Evolutionary conservation across 2,113 vertebrate species (phyloP).

Genomic region (Orycteropus afer): DNA sequence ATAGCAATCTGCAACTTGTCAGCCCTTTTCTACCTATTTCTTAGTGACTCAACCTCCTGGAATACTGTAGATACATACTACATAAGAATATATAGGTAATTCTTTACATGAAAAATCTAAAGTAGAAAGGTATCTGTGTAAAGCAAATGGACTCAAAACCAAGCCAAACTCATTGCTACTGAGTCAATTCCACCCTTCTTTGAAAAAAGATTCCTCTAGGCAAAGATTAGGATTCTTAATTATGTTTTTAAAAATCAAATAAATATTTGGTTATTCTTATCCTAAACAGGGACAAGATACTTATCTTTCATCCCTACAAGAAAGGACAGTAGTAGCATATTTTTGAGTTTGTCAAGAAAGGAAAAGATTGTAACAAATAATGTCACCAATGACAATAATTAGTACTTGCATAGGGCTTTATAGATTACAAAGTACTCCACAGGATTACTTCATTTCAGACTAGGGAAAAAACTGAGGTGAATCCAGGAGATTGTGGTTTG

Average conservation of each 20-base stretch:
- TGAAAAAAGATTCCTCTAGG: neutral
- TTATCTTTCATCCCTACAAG: neutral
- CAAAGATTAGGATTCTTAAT: neutral
- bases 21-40: neutral
- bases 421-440: neutral
- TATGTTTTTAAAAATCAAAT: slow-evolving; percentile 21
- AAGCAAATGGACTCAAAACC: neutral
- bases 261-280: neutral
- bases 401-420: neutral
- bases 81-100: neutral
- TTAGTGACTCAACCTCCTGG: neutral
- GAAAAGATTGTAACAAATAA: neutral
- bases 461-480: neutral
- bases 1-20: neutral
- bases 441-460: neutral
- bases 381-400: neutral
- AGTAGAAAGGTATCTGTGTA: neutral
- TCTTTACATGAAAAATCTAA: neutral
- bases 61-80: neutral
- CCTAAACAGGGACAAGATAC: neutral
- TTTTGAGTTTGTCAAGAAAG: neutral
- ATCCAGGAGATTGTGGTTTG: neutral
- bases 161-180: too few relatives aligned
- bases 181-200: too few relatives aligned
- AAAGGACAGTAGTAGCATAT: neutral